phyloP scores from a whole-genome alignment of 2,113 vertebrate species.

The Dasyurus viverrinus region DNA sequence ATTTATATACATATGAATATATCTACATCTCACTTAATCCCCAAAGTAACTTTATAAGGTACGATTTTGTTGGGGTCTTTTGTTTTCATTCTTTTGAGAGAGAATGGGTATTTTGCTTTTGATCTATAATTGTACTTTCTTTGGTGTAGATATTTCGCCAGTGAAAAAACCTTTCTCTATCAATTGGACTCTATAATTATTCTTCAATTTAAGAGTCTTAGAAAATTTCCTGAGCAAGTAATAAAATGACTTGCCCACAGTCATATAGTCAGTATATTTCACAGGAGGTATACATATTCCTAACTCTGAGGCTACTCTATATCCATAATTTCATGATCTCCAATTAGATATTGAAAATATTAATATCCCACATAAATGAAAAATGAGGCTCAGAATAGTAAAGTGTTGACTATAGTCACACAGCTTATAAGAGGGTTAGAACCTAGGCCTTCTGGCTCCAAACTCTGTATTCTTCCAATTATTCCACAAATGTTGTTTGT shows the following conservation, averaged over 20 bases:
- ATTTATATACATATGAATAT: background rate
- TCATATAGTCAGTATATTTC: background rate
- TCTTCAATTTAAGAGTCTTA: background rate
- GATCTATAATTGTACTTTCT: background rate
- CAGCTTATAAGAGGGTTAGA: background rate
- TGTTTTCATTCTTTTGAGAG: too few relatives aligned
- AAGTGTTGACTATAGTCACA: background rate
- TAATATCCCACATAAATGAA: background rate
- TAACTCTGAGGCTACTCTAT: background rate
- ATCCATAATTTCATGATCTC: background rate
- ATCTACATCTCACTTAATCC: background rate
- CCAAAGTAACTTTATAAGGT: background rate
- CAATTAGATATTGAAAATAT: background rate
- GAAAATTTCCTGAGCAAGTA: background rate
- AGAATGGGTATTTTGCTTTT: background rate
- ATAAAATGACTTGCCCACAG: background rate
- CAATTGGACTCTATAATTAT: background rate
- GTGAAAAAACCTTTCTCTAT: background rate
- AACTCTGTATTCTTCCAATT: background rate
- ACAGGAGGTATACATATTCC: background rate
- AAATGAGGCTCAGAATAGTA: background rate
- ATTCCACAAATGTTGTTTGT: background rate
- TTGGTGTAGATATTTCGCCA: background rate
- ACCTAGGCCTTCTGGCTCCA: background rate
- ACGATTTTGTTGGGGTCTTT: background rate